Evolutionary conservation across 2,113 vertebrate species (phyloP), one percentile per base, ranked within the genome.

Genomic region (Sinocyclocheilus maitianheensis): DNA sequence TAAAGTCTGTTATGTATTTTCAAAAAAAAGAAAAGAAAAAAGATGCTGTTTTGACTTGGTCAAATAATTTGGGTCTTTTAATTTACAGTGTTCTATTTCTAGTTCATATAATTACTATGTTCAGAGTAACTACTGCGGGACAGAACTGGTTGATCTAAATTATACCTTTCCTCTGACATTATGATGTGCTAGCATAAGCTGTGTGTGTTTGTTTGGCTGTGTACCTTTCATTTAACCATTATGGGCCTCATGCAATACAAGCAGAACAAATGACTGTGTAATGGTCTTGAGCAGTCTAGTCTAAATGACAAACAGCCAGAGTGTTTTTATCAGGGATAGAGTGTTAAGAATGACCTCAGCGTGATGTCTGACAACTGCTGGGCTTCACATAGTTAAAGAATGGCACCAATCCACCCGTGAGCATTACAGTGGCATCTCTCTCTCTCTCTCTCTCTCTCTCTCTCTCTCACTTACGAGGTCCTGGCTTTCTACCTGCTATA

Each of bases 401-500:
- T 51, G 86, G 80, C 74, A 89, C 48, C 88, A 87, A 89, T 91
- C 37, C 26, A 65, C 22, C 48, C 90, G 88, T 90, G 88, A 90
- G 85, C 86, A 87, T 87, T 90, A 89, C 89, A 65, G 46, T 78
- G 77, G 83, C 90, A 86, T 37, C 63, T 71, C 37, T n/a, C 76
- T 6, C 87, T 72, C 62, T n/a, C 13, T 20, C 37, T 83, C 88
- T 20, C 76, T 7, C 86, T 76, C 67, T 18, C n/a, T 30, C 63
- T 80, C 88, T 5, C 83, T 43, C 63, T 78, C 89, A 91, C 87
- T 89, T 46, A 77, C 8, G 0, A 77, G 75, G 48, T 77, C 75
- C 18, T 10, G 24, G 24, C 16, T 90, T 89, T 87, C 91, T 86
- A 76, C 46, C 89, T 89, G 94, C 94, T 95, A 90, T 94, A 94